These are phyloP conservation scores for Colossoma macropomum DNA, from an alignment of 2,113 vertebrate species.

Conservation along the genomic window DNA sequence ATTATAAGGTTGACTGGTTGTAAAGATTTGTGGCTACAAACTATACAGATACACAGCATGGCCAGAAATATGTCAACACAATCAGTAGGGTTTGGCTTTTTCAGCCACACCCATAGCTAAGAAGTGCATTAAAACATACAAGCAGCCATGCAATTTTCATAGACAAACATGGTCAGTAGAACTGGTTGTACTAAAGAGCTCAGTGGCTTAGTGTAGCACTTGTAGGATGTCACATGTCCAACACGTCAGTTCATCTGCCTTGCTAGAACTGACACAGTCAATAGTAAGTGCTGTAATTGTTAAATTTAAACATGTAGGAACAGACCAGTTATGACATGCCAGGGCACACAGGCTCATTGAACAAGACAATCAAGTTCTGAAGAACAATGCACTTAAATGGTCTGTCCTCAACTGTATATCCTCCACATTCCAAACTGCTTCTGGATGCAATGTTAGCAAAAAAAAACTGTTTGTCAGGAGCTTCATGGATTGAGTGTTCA, in stretches of 20 bases:
- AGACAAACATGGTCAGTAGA: neutral
- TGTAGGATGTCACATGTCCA: neutral
- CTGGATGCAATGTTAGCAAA: too few relatives aligned
- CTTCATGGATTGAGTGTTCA: too few relatives aligned
- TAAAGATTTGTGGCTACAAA: neutral
- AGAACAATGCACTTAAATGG: too few relatives aligned
- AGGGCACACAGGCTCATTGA: too few relatives aligned
- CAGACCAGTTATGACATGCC: too few relatives aligned
- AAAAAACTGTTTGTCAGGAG: too few relatives aligned
- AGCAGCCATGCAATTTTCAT: neutral
- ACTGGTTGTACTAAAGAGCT: too few relatives aligned
- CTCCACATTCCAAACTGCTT: too few relatives aligned
- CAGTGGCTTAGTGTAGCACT: neutral
- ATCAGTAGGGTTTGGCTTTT: neutral
- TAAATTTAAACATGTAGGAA: too few relatives aligned
- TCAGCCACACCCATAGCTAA: constrained; percentile 12
- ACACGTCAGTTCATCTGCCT: neutral
- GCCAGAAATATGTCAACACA: neutral
- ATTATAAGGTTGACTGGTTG: neutral
- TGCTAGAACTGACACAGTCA: neutral
- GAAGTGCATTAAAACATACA: neutral
- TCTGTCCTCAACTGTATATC: too few relatives aligned
- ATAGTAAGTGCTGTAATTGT: too few relatives aligned
- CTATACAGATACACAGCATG: neutral
- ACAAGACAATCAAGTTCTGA: too few relatives aligned